Percentiles rank a stretch among this genome's conserved stretches.
Evolutionary conservation across 2,888 invertebrate genomes (phyloP).

Genomic region (Lasioglossum malachurum): DNA sequence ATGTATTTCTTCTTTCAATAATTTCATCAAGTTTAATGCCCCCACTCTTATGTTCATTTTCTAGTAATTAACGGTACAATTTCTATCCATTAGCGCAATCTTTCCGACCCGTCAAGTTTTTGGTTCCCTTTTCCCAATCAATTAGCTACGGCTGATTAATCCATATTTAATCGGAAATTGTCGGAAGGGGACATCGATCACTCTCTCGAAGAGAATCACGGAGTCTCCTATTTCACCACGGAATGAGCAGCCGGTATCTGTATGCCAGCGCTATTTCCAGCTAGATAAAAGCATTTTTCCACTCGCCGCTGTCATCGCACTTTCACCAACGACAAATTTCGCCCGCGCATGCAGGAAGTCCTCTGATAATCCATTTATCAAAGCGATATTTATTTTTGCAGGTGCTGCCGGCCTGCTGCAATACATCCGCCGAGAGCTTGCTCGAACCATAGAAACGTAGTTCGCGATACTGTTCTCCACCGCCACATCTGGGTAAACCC

Average conservation of each 20-base stretch:
- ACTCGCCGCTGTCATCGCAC: constrained; percentile 32
- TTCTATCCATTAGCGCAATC: constrained; percentile 12
- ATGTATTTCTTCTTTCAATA: background rate
- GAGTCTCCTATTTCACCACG: background rate
- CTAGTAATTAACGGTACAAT: background rate
- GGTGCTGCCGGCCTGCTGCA: constrained; percentile 57
- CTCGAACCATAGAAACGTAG: constrained; percentile 30
- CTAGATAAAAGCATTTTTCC: constrained; percentile 32
- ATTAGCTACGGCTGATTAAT: constrained; percentile 28
- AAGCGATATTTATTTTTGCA: constrained; percentile 72
- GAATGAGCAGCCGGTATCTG: background rate
- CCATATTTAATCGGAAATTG: constrained; percentile 32
- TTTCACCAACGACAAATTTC: constrained; percentile 51
- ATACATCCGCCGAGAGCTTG: constrained; percentile 41
- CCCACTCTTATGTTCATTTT: background rate
- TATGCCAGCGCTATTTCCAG: constrained; percentile 36
- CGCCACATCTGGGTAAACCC: constrained; percentile 71
- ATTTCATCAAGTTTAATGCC: background rate
- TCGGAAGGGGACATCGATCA: constrained; percentile 30
- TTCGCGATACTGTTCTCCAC: constrained; percentile 51
- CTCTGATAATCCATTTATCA: constrained; percentile 72
- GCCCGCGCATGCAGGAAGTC: constrained; percentile 69
- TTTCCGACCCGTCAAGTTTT: constrained; percentile 26
- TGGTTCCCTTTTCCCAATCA: constrained; percentile 30
- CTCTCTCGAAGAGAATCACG: constrained; percentile 28